phyloP scores from a whole-genome alignment of 2,797 vertebrate genomes.

The Falco columbarius region DNA sequence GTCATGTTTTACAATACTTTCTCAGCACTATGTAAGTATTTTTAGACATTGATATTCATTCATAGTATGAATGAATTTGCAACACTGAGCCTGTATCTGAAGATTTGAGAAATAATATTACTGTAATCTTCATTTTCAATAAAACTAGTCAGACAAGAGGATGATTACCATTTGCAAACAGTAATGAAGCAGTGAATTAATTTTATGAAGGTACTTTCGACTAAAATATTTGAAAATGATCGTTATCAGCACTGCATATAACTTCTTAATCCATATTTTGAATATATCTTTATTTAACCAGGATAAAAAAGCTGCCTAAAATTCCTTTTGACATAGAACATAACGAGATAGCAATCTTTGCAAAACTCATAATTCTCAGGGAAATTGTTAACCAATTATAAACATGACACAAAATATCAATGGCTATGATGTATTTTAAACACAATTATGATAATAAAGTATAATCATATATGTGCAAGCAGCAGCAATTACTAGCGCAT shows the following conservation, averaged over 20 bases:
- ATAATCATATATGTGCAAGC: conserved; percentile 59
- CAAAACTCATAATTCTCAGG: conserved; percentile 48
- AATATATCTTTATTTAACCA: not conserved
- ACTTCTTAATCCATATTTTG: conserved; percentile 26
- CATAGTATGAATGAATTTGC: not conserved
- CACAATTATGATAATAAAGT: conserved; percentile 56
- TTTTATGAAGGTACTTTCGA: conserved; percentile 12
- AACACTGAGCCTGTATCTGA: not conserved
- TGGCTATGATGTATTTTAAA: conserved; percentile 64
- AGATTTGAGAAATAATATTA: conserved; percentile 15
- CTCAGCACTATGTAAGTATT: not conserved
- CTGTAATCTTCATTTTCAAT: conserved; percentile 1
- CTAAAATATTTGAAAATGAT: not conserved
- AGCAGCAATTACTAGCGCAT: conserved; percentile 60
- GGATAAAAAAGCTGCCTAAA: not conserved
- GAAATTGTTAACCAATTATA: conserved; percentile 49
- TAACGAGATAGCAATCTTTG: not conserved
- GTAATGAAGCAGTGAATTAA: conserved; percentile 4
- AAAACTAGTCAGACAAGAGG: conserved; percentile 21
- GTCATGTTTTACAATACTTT: not conserved
- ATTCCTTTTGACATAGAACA: not conserved
- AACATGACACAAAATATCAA: conserved; percentile 47
- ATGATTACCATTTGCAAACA: conserved; percentile 35
- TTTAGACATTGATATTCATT: not conserved
- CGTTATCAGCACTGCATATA: not conserved